phyloP scores from a whole-genome alignment of 2,113 vertebrate genomes.

The Myotis lucifugus region DNA sequence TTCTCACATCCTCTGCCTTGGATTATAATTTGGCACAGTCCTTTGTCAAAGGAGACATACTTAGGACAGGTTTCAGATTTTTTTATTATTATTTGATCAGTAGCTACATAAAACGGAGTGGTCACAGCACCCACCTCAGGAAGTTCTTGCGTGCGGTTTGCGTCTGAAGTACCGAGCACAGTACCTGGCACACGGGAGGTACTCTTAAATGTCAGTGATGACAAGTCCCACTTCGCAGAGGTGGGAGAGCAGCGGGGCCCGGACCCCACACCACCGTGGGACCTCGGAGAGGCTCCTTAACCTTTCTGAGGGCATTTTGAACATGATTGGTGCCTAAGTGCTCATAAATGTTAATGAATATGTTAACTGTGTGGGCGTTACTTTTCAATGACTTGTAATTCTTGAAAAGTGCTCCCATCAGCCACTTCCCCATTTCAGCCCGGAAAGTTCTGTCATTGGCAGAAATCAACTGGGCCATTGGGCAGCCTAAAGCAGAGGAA shows the following conservation, averaged over 20 bases:
- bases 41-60: neutral
- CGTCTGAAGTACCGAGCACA: neutral
- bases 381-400: neutral
- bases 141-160: neutral
- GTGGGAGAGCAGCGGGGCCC: neutral
- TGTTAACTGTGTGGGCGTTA: neutral
- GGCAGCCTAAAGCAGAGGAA: neutral
- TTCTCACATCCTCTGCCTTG: neutral
- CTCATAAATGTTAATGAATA: neutral
- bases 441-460: neutral
- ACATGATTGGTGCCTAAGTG: neutral
- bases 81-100: neutral
- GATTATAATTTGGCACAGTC: too few relatives aligned
- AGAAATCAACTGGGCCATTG: neutral
- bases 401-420: neutral
- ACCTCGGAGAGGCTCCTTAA: neutral
- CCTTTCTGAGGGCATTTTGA: neutral
- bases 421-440: neutral
- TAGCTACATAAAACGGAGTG: neutral
- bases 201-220: too few relatives aligned
- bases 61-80: neutral
- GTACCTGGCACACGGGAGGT: neutral
- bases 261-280: neutral
- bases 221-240: neutral
- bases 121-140: neutral